Conservation (phyloP, 2,113 vertebrate genomes). For the Micromys minutus region DNA sequence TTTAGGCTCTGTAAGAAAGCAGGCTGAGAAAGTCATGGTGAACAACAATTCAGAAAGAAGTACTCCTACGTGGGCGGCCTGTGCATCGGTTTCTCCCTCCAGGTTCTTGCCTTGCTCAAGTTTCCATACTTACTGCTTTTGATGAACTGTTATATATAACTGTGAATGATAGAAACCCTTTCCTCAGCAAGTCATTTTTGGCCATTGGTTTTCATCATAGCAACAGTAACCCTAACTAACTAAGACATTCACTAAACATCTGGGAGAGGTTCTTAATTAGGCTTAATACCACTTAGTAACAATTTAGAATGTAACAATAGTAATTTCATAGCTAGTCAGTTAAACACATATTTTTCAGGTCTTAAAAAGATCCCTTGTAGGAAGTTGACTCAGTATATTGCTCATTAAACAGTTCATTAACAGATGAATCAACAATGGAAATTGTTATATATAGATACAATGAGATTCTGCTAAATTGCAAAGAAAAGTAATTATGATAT, state of each 20-base stretch:
- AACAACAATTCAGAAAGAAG: not conserved
- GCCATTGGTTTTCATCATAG: not conserved
- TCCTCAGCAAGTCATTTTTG: not conserved
- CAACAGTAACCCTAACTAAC: not conserved
- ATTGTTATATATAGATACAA: not conserved
- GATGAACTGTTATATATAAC: not conserved
- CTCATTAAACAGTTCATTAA: too few species aligned
- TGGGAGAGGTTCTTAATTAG: conserved; percentile 45
- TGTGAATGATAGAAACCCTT: not conserved
- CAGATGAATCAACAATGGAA: not conserved
- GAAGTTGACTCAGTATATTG: too few species aligned
- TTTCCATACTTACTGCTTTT: not conserved
- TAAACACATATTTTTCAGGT: conserved; percentile 50
- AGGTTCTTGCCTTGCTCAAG: not conserved
- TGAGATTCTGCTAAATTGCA: not conserved
- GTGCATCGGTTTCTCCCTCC: not conserved
- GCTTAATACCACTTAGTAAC: conserved; percentile 50
- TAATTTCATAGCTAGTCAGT: conserved; percentile 50
- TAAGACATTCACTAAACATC: not conserved
- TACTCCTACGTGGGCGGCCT: not conserved
- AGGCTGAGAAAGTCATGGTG: not conserved
- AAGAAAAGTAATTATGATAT: not conserved
- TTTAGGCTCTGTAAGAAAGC: not conserved
- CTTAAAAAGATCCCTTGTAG: conserved; percentile 57
- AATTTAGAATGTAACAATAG: conserved; percentile 49